phyloP scores from a whole-genome alignment of 2,113 vertebrate genomes.

The Urocitellus parryii region DNA sequence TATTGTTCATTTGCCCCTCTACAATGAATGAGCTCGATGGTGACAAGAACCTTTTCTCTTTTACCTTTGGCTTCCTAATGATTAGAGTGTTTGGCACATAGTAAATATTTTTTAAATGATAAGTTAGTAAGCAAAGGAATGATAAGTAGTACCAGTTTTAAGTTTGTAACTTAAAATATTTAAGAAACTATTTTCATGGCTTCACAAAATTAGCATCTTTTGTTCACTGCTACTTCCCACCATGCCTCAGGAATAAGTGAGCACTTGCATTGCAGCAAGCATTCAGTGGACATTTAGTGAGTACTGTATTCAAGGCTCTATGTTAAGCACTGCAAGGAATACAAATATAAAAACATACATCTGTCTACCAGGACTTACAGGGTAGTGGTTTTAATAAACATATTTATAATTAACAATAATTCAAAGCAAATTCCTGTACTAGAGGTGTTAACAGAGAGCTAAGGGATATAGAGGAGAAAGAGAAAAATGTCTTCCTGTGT shows the following conservation, averaged over 20 bases:
- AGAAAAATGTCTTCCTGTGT: not conserved
- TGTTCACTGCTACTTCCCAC: not conserved
- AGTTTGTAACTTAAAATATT: constrained; percentile 38
- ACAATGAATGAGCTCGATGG: not conserved
- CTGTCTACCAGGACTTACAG: not conserved
- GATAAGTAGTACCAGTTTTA: constrained; percentile 36
- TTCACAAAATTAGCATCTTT: not conserved
- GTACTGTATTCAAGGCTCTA: not conserved
- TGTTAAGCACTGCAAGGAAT: constrained; percentile 38
- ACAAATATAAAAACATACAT: constrained; percentile 49
- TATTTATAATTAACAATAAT: constrained; percentile 62
- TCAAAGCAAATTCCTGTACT: not conserved
- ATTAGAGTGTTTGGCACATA: not conserved
- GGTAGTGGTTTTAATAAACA: constrained; percentile 47
- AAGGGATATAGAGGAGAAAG: not conserved
- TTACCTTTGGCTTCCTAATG: constrained; percentile 22
- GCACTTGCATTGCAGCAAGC: constrained; percentile 30
- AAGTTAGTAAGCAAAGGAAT: constrained; percentile 47
- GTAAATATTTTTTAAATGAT: not conserved
- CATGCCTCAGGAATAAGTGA: not conserved
- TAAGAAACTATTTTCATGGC: constrained; percentile 1
- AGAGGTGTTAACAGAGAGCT: constrained; percentile 33
- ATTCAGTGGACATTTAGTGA: not conserved
- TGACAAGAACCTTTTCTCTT: not conserved
- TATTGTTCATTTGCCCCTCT: not conserved